Evolutionary conservation across 2,797 vertebrate species (phyloP).

Genomic region (Sus cebifrons): DNA sequence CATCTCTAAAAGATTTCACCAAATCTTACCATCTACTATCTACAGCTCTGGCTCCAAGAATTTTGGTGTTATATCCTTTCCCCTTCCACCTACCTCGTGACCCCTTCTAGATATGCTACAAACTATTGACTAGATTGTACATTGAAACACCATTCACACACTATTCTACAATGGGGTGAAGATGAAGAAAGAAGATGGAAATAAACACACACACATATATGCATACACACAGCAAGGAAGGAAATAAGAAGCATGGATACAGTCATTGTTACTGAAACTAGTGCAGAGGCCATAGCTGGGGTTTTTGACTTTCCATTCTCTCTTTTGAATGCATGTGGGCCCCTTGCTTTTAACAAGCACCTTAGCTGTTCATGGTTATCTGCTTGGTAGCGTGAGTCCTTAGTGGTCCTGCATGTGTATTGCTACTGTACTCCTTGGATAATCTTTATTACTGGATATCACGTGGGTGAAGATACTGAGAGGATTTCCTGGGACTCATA

Average conservation of each 20-base stretch:
- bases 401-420: not conserved
- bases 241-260: not conserved
- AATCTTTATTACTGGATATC: constrained; percentile 3
- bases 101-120: constrained; percentile 1
- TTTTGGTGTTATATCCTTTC: not conserved
- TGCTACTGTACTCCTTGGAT: not conserved
- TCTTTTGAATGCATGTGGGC: not conserved
- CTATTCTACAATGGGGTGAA: constrained; percentile 10
- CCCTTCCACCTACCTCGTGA: not conserved
- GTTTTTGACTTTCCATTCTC: not conserved
- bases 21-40: constrained; percentile 9
- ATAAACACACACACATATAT: not conserved
- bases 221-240: not conserved
- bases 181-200: constrained; percentile 27
- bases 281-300: not conserved
- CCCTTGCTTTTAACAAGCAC: not conserved
- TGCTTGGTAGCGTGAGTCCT: not conserved
- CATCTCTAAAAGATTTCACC: not conserved
- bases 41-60: not conserved
- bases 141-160: not conserved
- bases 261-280: not conserved
- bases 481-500: constrained; percentile 4
- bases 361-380: not conserved
- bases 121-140: not conserved
- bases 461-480: constrained; percentile 14